Percentiles rank a stretch among this genome's conserved stretches.
phyloP scores from a whole-genome alignment of 1,140 invertebrate species.

The Lamellibrachia luymesi region DNA sequence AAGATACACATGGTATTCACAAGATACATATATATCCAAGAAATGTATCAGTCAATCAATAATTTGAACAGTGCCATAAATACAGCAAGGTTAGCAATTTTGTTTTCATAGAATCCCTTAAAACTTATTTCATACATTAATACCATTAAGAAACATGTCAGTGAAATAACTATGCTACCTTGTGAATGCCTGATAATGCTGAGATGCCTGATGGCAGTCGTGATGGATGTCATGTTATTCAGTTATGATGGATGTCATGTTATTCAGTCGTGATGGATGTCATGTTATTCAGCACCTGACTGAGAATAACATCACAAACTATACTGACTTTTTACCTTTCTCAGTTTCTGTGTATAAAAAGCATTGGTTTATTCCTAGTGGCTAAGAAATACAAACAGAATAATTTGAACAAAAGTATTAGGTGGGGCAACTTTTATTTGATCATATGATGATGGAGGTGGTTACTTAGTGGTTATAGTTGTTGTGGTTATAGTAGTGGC shows the following conservation, averaged over 20 bases:
- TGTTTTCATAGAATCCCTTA: background rate
- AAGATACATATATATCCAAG: background rate
- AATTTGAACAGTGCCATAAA: background rate
- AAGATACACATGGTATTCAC: background rate
- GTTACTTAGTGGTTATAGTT: background rate
- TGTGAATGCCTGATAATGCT: background rate
- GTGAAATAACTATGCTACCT: too few relatives aligned
- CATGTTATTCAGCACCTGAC: too few relatives aligned
- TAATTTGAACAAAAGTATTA: too few relatives aligned
- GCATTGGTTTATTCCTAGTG: too few relatives aligned
- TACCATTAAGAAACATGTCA: background rate
- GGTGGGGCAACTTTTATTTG: too few relatives aligned
- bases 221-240: background rate
- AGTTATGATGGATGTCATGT: background rate
- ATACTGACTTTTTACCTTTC: too few relatives aligned
- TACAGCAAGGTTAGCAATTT: background rate
- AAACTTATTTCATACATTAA: background rate
- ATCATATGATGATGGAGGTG: background rate
- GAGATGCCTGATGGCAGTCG: background rate
- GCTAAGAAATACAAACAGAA: too few relatives aligned
- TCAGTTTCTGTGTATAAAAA: too few relatives aligned
- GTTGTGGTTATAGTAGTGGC: background rate
- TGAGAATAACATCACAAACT: too few relatives aligned
- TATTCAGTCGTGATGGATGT: background rate
- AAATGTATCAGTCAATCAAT: background rate